Percentiles rank a stretch among this genome's conserved stretches.
phyloP scores from a whole-genome alignment of 2,797 vertebrate species.

The Hafferia zeledoni region DNA sequence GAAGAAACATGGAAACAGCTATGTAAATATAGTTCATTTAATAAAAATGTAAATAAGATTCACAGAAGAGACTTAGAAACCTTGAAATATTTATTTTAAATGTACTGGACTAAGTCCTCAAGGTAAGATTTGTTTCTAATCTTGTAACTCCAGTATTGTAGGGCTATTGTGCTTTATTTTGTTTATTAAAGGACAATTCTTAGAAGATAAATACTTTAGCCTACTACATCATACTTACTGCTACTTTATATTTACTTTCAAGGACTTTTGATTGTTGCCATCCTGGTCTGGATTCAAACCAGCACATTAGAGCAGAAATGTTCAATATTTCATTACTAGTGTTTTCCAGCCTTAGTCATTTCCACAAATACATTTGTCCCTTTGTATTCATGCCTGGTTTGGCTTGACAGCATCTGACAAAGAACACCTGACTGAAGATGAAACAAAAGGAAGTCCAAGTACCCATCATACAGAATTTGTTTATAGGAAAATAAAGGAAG shows the following conservation, averaged over 20 bases:
- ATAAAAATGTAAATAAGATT: conserved; percentile 66
- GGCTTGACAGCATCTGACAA: neutral
- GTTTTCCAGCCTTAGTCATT: neutral
- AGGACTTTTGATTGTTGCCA: neutral
- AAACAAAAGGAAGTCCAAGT: neutral
- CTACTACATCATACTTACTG: neutral
- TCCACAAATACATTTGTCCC: neutral
- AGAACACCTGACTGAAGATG: neutral
- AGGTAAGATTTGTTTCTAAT: neutral
- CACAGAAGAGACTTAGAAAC: conserved; percentile 46
- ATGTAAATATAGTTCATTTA: conserved; percentile 55
- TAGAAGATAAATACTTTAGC: neutral
- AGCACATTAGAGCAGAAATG: neutral
- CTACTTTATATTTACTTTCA: neutral
- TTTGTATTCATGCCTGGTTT: neutral
- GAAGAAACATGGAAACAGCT: conserved; percentile 9
- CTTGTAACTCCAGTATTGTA: neutral
- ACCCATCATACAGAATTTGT: neutral
- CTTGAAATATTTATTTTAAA: conserved; percentile 41
- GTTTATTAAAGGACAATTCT: neutral
- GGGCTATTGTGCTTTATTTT: neutral
- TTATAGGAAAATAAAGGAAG: neutral
- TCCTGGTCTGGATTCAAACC: neutral
- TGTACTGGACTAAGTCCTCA: neutral
- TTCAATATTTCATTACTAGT: conserved; percentile 1